Evolutionary conservation across 2,113 vertebrate genomes (phyloP).

Genomic region (Aix galericulata): DNA sequence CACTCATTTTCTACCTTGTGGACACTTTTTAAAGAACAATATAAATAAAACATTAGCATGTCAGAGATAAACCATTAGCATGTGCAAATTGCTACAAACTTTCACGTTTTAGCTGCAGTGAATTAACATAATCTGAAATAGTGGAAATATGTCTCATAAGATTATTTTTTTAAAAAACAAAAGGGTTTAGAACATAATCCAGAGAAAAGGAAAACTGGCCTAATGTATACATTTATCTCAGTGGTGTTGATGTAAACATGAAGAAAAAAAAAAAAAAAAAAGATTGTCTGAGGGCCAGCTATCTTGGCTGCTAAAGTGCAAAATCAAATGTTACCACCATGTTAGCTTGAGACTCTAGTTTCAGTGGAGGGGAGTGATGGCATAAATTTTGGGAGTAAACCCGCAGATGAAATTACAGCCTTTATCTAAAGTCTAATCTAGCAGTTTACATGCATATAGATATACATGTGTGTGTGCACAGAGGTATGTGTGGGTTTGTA

Average conservation of each 20-base stretch:
- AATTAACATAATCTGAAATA: background rate
- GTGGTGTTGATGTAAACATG: background rate
- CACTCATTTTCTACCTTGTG: background rate
- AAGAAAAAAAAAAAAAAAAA: background rate
- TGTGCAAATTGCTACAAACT: background rate
- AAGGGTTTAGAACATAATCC: background rate
- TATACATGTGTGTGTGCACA: background rate
- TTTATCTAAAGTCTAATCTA: background rate
- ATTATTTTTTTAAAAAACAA: background rate
- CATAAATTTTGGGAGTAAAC: constrained; percentile 33
- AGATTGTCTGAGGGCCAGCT: background rate
- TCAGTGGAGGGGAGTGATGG: background rate
- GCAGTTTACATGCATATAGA: background rate
- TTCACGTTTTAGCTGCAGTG: background rate
- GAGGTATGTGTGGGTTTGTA: background rate
- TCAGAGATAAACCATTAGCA: background rate
- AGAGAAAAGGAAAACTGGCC: background rate
- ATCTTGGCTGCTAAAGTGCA: background rate
- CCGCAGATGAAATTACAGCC: constrained; percentile 31
- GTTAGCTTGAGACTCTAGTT: constrained; percentile 16
- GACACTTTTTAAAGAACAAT: background rate
- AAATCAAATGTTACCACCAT: background rate
- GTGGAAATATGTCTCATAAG: background rate
- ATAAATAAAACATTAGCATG: background rate
- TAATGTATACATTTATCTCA: background rate